Evolutionary conservation across 2,113 vertebrate species (phyloP), one percentile per base, ranked within the genome.

Genomic region (Hoplias malabaricus): DNA sequence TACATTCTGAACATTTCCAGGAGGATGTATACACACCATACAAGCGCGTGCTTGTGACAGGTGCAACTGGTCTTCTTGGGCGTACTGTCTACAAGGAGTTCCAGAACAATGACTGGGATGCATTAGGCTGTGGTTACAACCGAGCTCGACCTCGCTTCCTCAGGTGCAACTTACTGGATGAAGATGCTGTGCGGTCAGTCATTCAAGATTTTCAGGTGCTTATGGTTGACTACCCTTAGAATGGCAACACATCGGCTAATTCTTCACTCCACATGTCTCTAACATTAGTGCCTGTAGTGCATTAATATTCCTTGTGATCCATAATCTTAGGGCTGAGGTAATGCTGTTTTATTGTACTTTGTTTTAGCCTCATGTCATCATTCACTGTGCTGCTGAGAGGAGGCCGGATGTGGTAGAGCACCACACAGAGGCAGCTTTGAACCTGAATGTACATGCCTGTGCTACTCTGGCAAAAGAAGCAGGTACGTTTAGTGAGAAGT

Each of bases 321-420:
- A 11, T 36, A 5, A 54, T 4, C 16, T 43, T 61, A 31, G 5
- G 6, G 0, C 5, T 73, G 23, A 46, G 34, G n/a, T 54, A 2
- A 25, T 14, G 42, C 72, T 38, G 46, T 9, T 21, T 33, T 21
- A 31, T 27, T 43, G 23, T 1, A 3, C n/a, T 27, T 59, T 34
- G n/a, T 67, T 9, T 83, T 86, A 98, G 97, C 97, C 97, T 61
- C 95, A 98, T 46, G 95, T 95, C 70, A 90, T 98, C 68, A 86
- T 99, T 31, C 97, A 99, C 75, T 99, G 97, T 86, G 97, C 97
- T n/a, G 97, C 96, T 14, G 97, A 99, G 84, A 91, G 97, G 80
- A 95, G 96, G 84, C 96, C 97, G 34, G 97, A 99, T 82, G 93
- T 98, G 73, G 94, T 98, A 53, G 96, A 98, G 85, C 92, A 86